Conservation (phyloP, 2,888 invertebrate genomes). For the Cecidostiba fungosa region DNA sequence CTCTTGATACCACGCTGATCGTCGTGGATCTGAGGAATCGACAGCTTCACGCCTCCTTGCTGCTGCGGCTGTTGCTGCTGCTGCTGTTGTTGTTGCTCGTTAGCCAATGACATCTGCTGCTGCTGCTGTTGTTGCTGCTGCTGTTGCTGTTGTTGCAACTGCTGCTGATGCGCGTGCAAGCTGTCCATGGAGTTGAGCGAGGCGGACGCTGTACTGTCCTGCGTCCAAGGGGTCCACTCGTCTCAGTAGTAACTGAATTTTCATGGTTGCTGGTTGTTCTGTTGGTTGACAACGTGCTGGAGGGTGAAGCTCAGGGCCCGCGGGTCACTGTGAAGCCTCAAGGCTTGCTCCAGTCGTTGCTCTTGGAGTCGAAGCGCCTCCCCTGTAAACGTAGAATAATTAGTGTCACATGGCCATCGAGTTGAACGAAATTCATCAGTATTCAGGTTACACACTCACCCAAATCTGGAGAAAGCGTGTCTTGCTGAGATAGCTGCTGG, state of each 20-base stretch:
- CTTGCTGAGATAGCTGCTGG: constrained; percentile 78
- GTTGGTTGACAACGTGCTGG: constrained; percentile 82
- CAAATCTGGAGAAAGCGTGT: constrained; percentile 77
- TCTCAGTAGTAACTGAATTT: constrained; percentile 91
- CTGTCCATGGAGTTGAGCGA: constrained; percentile 69
- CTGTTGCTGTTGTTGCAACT: constrained; percentile 69
- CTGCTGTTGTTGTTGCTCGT: constrained; percentile 71
- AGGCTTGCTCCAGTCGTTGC: constrained; percentile 90
- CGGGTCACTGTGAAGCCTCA: constrained; percentile 90
- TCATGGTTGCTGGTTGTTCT: constrained; percentile 85
- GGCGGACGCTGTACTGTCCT: constrained; percentile 69
- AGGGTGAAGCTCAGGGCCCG: constrained; percentile 90
- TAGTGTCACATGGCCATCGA: neutral
- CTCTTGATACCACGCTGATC: constrained; percentile 76
- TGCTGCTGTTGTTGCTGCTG: constrained; percentile 72
- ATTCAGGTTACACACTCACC: constrained; percentile 69
- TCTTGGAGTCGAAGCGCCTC: constrained; percentile 84
- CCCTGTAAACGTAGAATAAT: constrained; percentile 68
- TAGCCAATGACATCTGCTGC: constrained; percentile 59
- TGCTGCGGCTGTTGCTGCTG: constrained; percentile 67
- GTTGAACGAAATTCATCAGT: neutral
- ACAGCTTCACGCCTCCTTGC: constrained; percentile 62
- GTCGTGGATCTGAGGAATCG: constrained; percentile 68
- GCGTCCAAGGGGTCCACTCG: constrained; percentile 80
- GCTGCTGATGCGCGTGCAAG: constrained; percentile 68